A percentile compares a stretch with the other conserved stretches of the same genome.
phyloP scores from a whole-genome alignment of 2,888 invertebrate species.

The Criorhina ranunculi region DNA sequence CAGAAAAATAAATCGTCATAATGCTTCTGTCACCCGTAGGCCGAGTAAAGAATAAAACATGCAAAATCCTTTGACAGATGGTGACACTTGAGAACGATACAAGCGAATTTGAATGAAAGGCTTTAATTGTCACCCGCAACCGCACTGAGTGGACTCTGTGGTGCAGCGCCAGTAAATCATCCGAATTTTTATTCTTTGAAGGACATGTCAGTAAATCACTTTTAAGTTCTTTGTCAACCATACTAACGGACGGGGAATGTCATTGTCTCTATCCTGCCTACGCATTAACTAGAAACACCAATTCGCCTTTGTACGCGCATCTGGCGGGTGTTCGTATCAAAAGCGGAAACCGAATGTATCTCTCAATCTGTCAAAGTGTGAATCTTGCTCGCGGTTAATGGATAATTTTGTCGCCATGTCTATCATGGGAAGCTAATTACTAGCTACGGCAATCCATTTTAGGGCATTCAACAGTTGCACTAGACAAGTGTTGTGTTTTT shows the following conservation, averaged over 20 bases:
- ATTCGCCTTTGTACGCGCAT: conserved; percentile 25
- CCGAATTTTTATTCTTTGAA: conserved; percentile 63
- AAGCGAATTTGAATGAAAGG: conserved; percentile 51
- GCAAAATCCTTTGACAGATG: conserved; percentile 63
- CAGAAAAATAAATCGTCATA: conserved; percentile 67
- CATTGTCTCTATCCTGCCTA: conserved; percentile 64
- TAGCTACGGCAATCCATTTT: conserved; percentile 50
- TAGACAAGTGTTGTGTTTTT: conserved; percentile 1
- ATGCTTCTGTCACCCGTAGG: conserved; percentile 38
- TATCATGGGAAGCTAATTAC: conserved; percentile 62
- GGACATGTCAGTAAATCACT: conserved; percentile 69
- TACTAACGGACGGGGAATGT: conserved; percentile 36
- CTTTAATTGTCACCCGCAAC: conserved; percentile 69
- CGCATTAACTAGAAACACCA: conserved; percentile 51
- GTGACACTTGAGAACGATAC: conserved; percentile 60
- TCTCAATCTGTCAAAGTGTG: conserved; percentile 67
- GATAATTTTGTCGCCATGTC: conserved; percentile 55
- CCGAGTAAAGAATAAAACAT: neutral
- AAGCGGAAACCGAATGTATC: conserved; percentile 69
- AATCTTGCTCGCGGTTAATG: conserved; percentile 44
- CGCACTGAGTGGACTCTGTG: conserved; percentile 14
- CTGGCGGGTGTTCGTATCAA: conserved; percentile 27
- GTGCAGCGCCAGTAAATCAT: conserved; percentile 59
- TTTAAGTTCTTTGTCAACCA: conserved; percentile 62
- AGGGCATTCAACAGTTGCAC: conserved; percentile 61